These are phyloP conservation scores for Platysteira castanea DNA, from an alignment of 2,113 vertebrate genomes.

Conservation along the genomic window DNA sequence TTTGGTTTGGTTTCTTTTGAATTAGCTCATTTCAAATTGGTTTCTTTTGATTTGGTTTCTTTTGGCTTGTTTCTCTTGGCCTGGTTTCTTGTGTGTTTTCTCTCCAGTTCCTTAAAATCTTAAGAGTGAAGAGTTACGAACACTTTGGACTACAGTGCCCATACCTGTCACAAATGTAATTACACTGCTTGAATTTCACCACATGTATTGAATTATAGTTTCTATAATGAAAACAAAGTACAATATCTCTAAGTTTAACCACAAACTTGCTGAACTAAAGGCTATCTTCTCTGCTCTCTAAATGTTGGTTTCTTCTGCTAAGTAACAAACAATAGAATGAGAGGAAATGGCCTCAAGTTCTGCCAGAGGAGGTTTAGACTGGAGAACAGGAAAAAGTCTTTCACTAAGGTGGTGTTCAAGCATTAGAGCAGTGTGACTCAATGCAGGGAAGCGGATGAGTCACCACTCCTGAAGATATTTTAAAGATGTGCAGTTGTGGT, in stretches of 20 bases:
- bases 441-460: background rate
- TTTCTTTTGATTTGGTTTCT: background rate
- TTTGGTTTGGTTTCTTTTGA: rapidly evolving
- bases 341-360: background rate
- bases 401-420: background rate
- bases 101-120: background rate
- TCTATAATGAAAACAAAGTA: background rate
- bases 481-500: background rate
- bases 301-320: background rate
- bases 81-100: background rate
- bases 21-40: background rate
- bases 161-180: background rate
- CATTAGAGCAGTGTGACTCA: background rate
- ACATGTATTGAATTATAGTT: background rate
- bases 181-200: background rate
- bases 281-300: background rate
- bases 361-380: background rate
- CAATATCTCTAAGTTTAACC: background rate
- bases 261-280: background rate
- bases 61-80: background rate
- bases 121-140: background rate
- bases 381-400: too few relatives aligned
- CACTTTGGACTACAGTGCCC: background rate
- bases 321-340: background rate
- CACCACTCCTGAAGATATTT: background rate